A percentile compares a stretch with the other conserved stretches of the same genome.
Conservation (phyloP, 1,140 invertebrate genomes). For the Drosophila orena region DNA sequence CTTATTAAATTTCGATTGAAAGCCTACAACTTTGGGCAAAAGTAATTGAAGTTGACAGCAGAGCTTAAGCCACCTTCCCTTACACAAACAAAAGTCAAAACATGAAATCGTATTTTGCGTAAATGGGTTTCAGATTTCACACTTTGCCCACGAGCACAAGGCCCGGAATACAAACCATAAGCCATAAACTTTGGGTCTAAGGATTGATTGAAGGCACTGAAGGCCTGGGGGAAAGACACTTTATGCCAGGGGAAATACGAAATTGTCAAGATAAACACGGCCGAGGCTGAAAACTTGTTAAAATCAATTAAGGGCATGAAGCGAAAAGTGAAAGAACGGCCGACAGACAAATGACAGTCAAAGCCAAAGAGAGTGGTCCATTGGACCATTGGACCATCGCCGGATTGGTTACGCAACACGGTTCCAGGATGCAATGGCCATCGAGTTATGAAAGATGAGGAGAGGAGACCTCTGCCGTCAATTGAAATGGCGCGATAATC, state of each 20-base stretch:
- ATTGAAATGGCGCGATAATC: constrained; percentile 68
- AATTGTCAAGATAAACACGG: constrained; percentile 44
- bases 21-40: constrained; percentile 8
- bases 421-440: constrained; percentile 42
- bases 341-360: constrained; percentile 53
- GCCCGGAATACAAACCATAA: constrained; percentile 32
- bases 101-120: constrained; percentile 64
- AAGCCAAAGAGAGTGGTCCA: constrained; percentile 20
- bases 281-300: constrained; percentile 48
- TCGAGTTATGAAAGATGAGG: constrained; percentile 61
- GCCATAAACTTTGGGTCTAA: constrained; percentile 40
- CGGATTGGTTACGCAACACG: constrained; percentile 45
- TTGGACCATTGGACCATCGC: neutral
- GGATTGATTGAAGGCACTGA: constrained; percentile 56
- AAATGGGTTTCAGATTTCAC: constrained; percentile 66
- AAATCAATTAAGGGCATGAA: constrained; percentile 70
- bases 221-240: constrained; percentile 34
- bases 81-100: constrained; percentile 40
- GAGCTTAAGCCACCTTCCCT: constrained; percentile 6
- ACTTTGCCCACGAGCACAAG: constrained; percentile 37
- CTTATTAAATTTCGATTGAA: constrained; percentile 21
- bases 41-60: constrained; percentile 50
- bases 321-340: constrained; percentile 66
- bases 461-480: constrained; percentile 18
- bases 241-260: constrained; percentile 33